phyloP scores from a whole-genome alignment of 2,888 invertebrate species.

The Oligia latruncula region DNA sequence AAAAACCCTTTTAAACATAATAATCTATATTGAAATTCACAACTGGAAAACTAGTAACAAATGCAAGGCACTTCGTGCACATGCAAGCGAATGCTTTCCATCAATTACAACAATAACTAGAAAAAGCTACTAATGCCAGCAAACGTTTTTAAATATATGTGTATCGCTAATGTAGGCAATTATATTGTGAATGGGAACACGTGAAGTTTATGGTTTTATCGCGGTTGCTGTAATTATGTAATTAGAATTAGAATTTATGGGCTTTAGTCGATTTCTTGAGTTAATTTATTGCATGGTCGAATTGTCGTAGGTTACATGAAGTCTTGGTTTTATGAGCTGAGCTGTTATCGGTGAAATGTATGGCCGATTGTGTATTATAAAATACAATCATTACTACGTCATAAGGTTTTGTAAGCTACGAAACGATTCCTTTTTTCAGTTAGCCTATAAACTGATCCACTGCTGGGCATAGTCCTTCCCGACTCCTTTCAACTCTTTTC shows the following conservation, averaged over 20 bases:
- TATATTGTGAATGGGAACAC: conserved; percentile 57
- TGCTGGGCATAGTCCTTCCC: accelerated
- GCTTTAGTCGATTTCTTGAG: conserved; percentile 23
- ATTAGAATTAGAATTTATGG: conserved; percentile 47
- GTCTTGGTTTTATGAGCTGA: not conserved
- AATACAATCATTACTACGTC: not conserved
- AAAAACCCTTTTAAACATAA: conserved; percentile 15
- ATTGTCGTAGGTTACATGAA: not conserved
- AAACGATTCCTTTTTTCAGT: not conserved
- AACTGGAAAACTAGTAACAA: conserved; percentile 53
- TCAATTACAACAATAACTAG: conserved; percentile 73
- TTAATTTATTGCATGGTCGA: conserved; percentile 15
- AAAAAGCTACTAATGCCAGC: conserved; percentile 57
- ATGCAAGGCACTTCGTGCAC: conserved; percentile 64
- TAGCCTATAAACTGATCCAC: not conserved
- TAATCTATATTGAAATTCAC: conserved; percentile 40
- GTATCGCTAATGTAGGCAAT: conserved; percentile 57
- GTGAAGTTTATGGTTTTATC: conserved; percentile 57
- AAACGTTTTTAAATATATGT: conserved; percentile 60
- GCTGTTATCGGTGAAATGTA: not conserved
- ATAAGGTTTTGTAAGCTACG: not conserved
- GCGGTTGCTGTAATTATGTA: conserved; percentile 53
- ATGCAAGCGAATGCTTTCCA: conserved; percentile 75
- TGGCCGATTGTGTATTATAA: not conserved
- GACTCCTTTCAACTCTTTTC: not conserved